These are phyloP conservation scores for Anadara kagoshimensis DNA, from an alignment of 1,140 invertebrate genomes.

Conservation along the genomic window DNA sequence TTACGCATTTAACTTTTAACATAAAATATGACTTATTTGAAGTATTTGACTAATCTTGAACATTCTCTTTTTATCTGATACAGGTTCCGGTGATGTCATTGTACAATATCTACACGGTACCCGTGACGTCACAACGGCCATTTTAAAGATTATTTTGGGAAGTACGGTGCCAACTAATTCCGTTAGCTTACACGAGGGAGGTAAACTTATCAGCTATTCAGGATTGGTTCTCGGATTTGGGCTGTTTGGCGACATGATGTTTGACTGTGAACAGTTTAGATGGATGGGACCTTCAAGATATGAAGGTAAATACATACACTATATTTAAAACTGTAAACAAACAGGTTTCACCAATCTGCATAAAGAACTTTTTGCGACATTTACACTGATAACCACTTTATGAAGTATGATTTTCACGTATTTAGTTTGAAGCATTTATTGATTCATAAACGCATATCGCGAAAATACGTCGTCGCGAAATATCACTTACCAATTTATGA, in stretches of 20 bases:
- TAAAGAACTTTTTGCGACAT: no score
- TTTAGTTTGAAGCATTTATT: no score
- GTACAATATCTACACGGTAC: slow-evolving; percentile 52
- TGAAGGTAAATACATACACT: slow-evolving; percentile 47
- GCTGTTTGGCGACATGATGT: slow-evolving; percentile 59
- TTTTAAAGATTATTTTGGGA: slow-evolving; percentile 35
- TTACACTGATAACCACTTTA: no score
- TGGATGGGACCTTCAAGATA: slow-evolving; percentile 58
- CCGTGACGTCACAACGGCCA: slow-evolving; percentile 41
- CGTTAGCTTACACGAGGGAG: slow-evolving; percentile 50
- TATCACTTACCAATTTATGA: no score
- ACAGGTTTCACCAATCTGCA: no score
- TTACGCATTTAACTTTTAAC: no score
- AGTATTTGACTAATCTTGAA: no score
- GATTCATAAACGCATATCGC: no score
- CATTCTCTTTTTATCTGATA: not conserved
- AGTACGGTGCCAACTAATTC: slow-evolving; percentile 28
- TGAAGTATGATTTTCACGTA: no score
- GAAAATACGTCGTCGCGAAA: no score
- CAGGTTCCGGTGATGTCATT: slow-evolving; percentile 52
- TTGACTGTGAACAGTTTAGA: slow-evolving; percentile 52
- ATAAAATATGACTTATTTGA: no score
- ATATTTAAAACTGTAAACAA: slow-evolving; percentile 41
- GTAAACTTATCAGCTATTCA: slow-evolving; percentile 41
- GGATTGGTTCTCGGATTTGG: slow-evolving; percentile 56